Percentiles rank a stretch among this genome's conserved stretches.
Conservation (phyloP, 2,888 invertebrate species). For the Notodonta dromedarius region DNA sequence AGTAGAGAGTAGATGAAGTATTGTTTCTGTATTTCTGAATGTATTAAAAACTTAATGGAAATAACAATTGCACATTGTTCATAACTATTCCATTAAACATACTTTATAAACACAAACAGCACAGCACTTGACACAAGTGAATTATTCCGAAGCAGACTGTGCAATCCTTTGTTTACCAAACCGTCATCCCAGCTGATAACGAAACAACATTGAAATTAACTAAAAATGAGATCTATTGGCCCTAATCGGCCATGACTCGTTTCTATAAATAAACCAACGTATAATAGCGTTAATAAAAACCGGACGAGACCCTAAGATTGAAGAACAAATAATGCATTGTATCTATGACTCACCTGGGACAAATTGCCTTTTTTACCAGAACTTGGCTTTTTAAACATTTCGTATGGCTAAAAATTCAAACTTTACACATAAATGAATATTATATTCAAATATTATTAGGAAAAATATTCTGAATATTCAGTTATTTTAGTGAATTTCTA, state of each 20-base stretch:
- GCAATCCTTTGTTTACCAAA: conserved; percentile 51
- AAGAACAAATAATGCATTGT: conserved; percentile 50
- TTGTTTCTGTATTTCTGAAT: too few species aligned
- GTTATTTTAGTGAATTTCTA: background rate
- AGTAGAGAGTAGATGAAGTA: too few species aligned
- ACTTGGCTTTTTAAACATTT: conserved; percentile 67
- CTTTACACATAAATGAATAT: conserved; percentile 5
- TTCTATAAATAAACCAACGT: conserved; percentile 39
- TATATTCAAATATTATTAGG: background rate
- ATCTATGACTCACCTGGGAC: conserved; percentile 79
- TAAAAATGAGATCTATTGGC: conserved; percentile 15
- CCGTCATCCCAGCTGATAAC: conserved; percentile 45
- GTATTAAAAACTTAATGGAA: too few species aligned
- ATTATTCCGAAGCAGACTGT: background rate
- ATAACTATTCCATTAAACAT: background rate
- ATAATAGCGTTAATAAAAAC: conserved; percentile 28
- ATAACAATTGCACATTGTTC: too few species aligned
- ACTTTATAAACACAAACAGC: background rate
- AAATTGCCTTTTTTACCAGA: conserved; percentile 69
- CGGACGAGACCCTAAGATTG: conserved; percentile 42
- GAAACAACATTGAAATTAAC: conserved; percentile 5
- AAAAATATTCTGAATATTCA: background rate
- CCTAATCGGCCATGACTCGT: conserved; percentile 17
- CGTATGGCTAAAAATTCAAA: conserved; percentile 21
- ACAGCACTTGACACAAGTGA: background rate